phyloP scores from a whole-genome alignment of 2,113 vertebrate species.

The Cyanistes caeruleus region DNA sequence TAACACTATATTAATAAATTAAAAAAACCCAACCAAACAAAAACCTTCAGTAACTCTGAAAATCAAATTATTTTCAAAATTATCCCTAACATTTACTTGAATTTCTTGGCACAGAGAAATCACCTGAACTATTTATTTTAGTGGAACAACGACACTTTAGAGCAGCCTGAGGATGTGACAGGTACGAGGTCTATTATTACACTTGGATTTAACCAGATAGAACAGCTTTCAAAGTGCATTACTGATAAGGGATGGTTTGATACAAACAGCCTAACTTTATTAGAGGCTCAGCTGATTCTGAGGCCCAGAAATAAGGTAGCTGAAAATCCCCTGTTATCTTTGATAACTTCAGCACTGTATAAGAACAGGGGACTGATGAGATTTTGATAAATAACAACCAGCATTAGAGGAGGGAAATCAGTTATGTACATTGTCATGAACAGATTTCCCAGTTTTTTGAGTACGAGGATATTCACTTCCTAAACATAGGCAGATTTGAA shows the following conservation, averaged over 20 bases:
- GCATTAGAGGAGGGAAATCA: not conserved
- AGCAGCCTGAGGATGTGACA: constrained; percentile 45
- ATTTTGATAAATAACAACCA: not conserved
- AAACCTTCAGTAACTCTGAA: not conserved
- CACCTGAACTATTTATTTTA: constrained; percentile 18
- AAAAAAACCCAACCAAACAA: not conserved
- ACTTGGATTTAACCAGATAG: constrained; percentile 52
- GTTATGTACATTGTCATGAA: not conserved
- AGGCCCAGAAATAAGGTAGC: constrained; percentile 37
- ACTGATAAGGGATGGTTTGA: constrained; percentile 56
- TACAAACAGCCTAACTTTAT: constrained; percentile 46
- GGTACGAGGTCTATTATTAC: constrained; percentile 53
- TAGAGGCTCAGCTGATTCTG: constrained; percentile 40
- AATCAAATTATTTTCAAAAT: not conserved
- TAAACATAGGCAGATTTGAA: not conserved
- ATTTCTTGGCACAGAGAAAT: not conserved
- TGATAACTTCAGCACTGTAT: not conserved
- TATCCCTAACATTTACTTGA: not conserved
- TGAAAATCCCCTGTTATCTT: constrained; percentile 17
- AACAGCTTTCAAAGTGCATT: constrained; percentile 63
- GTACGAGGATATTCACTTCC: not conserved
- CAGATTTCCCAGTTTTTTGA: not conserved
- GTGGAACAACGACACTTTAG: not conserved
- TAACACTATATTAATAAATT: not conserved
- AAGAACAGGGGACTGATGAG: not conserved